Conservation (phyloP, 2,797 vertebrate genomes). For the Rhinoraja longicauda region DNA sequence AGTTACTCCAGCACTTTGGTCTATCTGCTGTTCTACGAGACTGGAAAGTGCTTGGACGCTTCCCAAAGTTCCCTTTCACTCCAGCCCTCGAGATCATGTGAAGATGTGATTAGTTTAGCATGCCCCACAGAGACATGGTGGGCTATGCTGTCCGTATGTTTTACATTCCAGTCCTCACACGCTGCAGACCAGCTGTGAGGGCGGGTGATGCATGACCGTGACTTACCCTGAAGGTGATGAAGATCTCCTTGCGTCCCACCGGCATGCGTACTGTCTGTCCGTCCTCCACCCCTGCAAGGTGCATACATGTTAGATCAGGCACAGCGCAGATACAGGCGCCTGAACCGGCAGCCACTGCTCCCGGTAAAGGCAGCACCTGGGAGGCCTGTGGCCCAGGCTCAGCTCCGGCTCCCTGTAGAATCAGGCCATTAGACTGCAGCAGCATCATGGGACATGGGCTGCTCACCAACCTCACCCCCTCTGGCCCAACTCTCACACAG, state of each 20-base stretch:
- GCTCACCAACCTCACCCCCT: background rate
- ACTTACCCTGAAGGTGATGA: conserved; percentile 87
- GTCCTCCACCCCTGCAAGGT: conserved; percentile 78
- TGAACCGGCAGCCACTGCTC: background rate
- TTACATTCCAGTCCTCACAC: too few species aligned
- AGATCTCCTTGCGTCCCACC: conserved; percentile 90
- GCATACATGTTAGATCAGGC: background rate
- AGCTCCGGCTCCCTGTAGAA: background rate
- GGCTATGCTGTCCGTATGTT: too few species aligned
- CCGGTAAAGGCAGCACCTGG: background rate
- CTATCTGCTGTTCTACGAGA: too few species aligned
- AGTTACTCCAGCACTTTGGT: too few species aligned
- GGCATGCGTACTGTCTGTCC: conserved; percentile 95
- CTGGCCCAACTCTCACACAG: background rate
- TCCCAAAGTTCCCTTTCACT: too few species aligned
- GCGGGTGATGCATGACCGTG: background rate
- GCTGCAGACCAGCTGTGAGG: background rate
- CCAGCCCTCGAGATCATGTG: too few species aligned
- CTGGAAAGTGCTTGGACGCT: too few species aligned
- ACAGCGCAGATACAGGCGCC: background rate
- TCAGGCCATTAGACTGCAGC: background rate
- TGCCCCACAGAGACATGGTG: too few species aligned
- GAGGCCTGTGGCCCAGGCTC: background rate
- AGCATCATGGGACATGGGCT: background rate
- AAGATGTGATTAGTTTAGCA: too few species aligned